These are phyloP conservation scores for Drosophila tani DNA, from an alignment of 1,140 invertebrate species.

Conservation along the genomic window DNA sequence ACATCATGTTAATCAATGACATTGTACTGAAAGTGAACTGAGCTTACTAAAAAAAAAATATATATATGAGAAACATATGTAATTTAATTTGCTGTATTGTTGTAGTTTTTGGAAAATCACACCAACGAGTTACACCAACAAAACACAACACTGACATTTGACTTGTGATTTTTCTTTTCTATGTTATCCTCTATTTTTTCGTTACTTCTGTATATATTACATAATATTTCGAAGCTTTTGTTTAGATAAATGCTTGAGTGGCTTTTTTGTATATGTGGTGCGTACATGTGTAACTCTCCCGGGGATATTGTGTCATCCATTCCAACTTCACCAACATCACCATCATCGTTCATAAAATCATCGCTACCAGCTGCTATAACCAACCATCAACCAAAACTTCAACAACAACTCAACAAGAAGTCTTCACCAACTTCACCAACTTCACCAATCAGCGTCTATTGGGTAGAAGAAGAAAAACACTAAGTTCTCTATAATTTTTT, in stretches of 20 bases:
- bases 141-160: constrained; percentile 30
- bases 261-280: constrained; percentile 58
- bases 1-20: constrained; percentile 39
- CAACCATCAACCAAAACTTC: constrained; percentile 14
- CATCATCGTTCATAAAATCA: constrained; percentile 27
- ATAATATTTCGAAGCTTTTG: constrained; percentile 50
- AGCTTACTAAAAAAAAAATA: constrained; percentile 35
- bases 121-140: constrained; percentile 36
- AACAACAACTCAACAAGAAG: constrained; percentile 33
- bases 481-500: constrained; percentile 41
- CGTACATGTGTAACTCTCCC: constrained; percentile 46
- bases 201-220: constrained; percentile 42
- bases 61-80: constrained; percentile 73
- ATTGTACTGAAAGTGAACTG: constrained; percentile 61
- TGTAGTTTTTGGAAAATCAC: constrained; percentile 65
- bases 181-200: constrained; percentile 32
- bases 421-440: constrained; percentile 14
- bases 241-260: constrained; percentile 51
- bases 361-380: constrained; percentile 34
- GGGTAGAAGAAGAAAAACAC: constrained; percentile 60
- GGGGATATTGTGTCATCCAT: constrained; percentile 43
- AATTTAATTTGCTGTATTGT: constrained; percentile 78
- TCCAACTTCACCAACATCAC: constrained; percentile 20
- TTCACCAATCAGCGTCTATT: constrained; percentile 35
- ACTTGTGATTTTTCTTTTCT: constrained; percentile 31